Evolutionary conservation across 2,888 invertebrate genomes (phyloP).

Genomic region (Drosophila aldrichi): DNA sequence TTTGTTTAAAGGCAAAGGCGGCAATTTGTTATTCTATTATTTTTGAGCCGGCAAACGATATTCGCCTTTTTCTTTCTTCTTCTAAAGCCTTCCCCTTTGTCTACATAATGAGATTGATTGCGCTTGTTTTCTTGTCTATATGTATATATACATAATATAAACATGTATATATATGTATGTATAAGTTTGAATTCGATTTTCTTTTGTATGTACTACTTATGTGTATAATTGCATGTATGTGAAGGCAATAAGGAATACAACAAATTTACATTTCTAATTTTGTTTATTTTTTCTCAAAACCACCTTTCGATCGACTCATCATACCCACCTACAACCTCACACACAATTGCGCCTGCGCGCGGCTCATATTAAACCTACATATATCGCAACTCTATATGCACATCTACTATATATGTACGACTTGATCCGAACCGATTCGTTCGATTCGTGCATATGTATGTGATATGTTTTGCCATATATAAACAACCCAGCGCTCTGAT

Average conservation of each 20-base stretch:
- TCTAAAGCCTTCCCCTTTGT: constrained; percentile 23
- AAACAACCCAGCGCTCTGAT: constrained; percentile 74
- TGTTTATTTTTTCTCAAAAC: constrained; percentile 63
- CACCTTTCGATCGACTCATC: constrained; percentile 79
- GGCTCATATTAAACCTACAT: constrained; percentile 46
- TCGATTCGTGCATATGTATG: constrained; percentile 30
- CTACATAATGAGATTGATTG: constrained; percentile 36
- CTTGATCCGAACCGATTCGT: constrained; percentile 11
- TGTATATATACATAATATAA: background rate
- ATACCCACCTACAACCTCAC: constrained; percentile 68
- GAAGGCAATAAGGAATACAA: constrained; percentile 39
- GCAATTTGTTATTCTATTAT: constrained; percentile 11
- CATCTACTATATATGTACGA: constrained; percentile 21
- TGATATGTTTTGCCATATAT: constrained; percentile 37
- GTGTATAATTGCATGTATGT: constrained; percentile 33
- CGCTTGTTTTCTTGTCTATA: constrained; percentile 41
- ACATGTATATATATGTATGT: constrained; percentile 9
- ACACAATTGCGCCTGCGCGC: constrained; percentile 57
- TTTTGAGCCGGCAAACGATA: constrained; percentile 60
- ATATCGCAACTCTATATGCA: constrained; percentile 39
- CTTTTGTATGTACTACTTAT: constrained; percentile 25
- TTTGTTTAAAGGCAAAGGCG: background rate
- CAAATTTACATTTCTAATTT: constrained; percentile 58
- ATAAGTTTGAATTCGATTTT: constrained; percentile 43
- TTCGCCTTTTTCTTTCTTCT: constrained; percentile 61